These are phyloP conservation scores for Anguilla marmorata DNA, from an alignment of 2,797 vertebrate genomes.

Conservation along the genomic window DNA sequence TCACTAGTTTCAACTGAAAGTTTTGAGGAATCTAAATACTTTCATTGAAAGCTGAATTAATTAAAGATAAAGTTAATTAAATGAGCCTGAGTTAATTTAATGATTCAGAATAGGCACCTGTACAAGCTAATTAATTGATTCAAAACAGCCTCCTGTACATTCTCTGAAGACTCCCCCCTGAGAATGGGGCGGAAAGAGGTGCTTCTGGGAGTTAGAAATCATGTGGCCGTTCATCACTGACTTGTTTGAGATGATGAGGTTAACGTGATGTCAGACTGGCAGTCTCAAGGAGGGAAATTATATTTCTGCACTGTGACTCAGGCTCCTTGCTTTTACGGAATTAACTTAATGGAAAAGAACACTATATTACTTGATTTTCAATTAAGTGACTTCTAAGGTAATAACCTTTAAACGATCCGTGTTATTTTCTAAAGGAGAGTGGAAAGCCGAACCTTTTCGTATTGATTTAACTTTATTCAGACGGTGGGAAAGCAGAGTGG, in stretches of 20 bases:
- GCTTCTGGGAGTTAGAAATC: neutral
- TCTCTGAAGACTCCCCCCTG: neutral
- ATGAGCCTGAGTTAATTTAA: neutral
- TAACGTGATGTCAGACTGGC: neutral
- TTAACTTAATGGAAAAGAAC: neutral
- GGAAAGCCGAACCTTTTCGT: too few relatives aligned
- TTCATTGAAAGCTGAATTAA: neutral
- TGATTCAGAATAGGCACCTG: neutral
- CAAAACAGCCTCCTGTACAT: neutral
- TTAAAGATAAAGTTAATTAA: neutral
- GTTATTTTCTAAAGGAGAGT: neutral
- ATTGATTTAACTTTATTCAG: neutral
- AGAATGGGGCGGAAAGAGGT: neutral
- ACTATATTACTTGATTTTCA: neutral
- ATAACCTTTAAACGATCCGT: neutral
- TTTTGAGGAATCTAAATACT: neutral
- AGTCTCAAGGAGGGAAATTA: neutral
- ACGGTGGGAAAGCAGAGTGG: neutral
- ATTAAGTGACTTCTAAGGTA: neutral
- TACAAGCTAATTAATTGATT: neutral
- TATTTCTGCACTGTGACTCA: neutral
- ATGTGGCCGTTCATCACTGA: neutral
- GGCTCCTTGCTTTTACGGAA: neutral
- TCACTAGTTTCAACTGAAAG: neutral
- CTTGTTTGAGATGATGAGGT: neutral